Evolutionary conservation across 2,797 vertebrate genomes (phyloP).

Genomic region (Morelia viridis): DNA sequence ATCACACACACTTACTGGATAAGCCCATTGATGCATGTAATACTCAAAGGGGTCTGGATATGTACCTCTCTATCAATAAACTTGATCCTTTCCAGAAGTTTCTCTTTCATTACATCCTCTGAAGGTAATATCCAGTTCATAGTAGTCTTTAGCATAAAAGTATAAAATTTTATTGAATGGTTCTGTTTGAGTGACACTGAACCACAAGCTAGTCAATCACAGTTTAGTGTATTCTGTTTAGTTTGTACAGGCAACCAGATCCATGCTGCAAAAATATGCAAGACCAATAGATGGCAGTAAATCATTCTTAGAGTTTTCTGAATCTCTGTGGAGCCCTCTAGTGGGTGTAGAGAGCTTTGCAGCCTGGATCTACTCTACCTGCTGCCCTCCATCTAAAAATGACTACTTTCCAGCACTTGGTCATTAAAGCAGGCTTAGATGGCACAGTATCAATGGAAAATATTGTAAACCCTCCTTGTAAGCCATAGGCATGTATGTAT

Average conservation of each 20-base stretch:
- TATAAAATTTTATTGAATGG: slow-evolving; percentile 20
- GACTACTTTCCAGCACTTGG: not conserved
- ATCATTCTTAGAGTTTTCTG: not conserved
- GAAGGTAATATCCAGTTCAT: not conserved
- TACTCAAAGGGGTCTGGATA: not conserved
- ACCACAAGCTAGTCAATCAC: not conserved
- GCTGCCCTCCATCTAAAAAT: not conserved
- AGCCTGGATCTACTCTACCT: not conserved
- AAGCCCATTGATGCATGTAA: not conserved
- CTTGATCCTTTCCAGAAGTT: not conserved
- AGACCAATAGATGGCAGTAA: not conserved
- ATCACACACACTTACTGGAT: not conserved
- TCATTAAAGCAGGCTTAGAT: not conserved
- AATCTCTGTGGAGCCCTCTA: not conserved
- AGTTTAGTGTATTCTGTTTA: not conserved
- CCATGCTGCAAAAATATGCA: not conserved
- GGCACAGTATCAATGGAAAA: not conserved
- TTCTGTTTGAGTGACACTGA: slow-evolving; percentile 32
- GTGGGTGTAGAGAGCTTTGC: not conserved
- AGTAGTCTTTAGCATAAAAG: not conserved
- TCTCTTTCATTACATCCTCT: not conserved
- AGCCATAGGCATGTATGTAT: not conserved
- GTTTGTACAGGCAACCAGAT: not conserved
- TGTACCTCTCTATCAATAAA: not conserved
- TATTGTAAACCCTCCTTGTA: not conserved